Conservation (phyloP, 2,888 invertebrate genomes). For the Drosophila melanosoma region DNA sequence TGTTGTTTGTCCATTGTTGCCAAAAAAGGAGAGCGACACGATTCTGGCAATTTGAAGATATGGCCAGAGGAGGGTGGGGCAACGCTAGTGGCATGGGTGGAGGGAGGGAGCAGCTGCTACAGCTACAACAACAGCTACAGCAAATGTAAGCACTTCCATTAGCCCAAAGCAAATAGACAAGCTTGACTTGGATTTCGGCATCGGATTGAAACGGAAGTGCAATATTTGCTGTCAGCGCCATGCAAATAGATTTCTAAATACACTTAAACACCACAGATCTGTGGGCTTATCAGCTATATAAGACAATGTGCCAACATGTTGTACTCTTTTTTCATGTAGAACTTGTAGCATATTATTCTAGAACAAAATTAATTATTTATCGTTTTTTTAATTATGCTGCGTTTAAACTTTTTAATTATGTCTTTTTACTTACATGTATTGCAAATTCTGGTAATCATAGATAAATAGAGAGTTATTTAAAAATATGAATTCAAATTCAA, state of each 20-base stretch:
- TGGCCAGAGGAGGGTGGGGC: neutral
- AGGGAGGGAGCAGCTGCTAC: conserved; percentile 21
- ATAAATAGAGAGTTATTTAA: neutral
- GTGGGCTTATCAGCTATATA: neutral
- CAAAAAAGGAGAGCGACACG: conserved; percentile 39
- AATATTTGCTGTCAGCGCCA: conserved; percentile 71
- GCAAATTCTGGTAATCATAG: neutral
- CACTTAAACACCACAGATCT: conserved; percentile 5
- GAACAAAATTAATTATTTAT: neutral
- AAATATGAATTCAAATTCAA: neutral
- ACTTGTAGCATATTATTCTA: neutral
- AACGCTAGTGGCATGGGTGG: neutral
- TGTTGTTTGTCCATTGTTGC: conserved; percentile 56
- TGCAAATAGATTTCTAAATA: conserved; percentile 73
- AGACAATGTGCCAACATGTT: neutral
- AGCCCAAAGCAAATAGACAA: conserved; percentile 74
- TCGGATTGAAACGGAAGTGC: conserved; percentile 71
- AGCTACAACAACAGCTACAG: conserved; percentile 13
- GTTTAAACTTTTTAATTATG: neutral
- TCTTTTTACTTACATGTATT: neutral
- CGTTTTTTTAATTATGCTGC: neutral
- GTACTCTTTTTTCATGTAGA: neutral
- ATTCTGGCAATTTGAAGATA: conserved; percentile 7
- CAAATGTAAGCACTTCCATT: conserved; percentile 63
- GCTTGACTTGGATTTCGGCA: conserved; percentile 75